Evolutionary conservation across 1,140 invertebrate genomes (phyloP).

Genomic region (Drosophila eugracilis): DNA sequence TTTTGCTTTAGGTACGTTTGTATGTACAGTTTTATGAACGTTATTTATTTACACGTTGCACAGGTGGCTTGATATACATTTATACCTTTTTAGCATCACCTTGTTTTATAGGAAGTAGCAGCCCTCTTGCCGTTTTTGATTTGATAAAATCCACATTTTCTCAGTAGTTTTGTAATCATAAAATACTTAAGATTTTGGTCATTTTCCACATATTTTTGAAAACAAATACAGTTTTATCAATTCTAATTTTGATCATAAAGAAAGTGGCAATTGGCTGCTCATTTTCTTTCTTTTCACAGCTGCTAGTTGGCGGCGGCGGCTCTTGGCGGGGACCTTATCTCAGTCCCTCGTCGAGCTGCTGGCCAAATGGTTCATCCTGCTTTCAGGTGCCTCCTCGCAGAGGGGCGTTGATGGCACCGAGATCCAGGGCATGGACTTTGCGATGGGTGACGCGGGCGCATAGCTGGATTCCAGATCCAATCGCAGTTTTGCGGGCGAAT

Average conservation of each 20-base stretch:
- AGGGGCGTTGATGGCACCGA: slow-evolving; percentile 71
- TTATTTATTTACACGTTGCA: slow-evolving; percentile 37
- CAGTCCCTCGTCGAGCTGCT: slow-evolving; percentile 51
- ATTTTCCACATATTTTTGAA: not conserved
- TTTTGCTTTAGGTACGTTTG: slow-evolving; percentile 61
- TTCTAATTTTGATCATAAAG: slow-evolving; percentile 22
- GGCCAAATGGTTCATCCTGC: slow-evolving; percentile 42
- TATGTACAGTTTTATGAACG: slow-evolving; percentile 51
- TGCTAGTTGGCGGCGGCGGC: slow-evolving; percentile 38
- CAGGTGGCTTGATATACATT: slow-evolving; percentile 42
- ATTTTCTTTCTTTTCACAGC: slow-evolving; percentile 68
- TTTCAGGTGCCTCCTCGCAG: slow-evolving; percentile 49
- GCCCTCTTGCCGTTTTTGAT: slow-evolving; percentile 18
- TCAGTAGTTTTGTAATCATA: not conserved
- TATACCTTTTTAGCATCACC: slow-evolving; percentile 49
- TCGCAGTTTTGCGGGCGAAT: slow-evolving; percentile 77
- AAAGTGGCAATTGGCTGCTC: slow-evolving; percentile 19
- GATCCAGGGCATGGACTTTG: slow-evolving; percentile 78
- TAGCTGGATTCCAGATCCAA: slow-evolving; percentile 76
- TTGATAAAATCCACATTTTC: slow-evolving; percentile 5
- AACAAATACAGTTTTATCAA: slow-evolving; percentile 11
- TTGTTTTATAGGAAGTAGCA: slow-evolving; percentile 44
- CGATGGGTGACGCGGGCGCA: slow-evolving; percentile 59
- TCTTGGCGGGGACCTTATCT: slow-evolving; percentile 18
- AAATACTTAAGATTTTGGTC: slow-evolving; percentile 7